Conservation (phyloP, 1,140 invertebrate species). For the Pygmarrhopalites habei region DNA sequence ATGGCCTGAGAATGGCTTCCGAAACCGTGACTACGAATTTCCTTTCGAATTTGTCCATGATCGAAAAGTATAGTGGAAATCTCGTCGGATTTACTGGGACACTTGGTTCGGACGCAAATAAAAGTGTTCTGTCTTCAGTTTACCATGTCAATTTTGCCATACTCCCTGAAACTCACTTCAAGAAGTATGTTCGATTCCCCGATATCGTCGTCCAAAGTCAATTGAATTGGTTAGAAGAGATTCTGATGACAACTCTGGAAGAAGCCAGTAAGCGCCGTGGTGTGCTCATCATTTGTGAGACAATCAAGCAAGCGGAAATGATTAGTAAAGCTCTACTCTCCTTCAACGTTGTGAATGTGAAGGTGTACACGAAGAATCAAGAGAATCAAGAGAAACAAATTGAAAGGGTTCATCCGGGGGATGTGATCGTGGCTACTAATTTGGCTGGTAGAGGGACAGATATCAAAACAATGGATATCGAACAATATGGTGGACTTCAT, state of each 20-base stretch:
- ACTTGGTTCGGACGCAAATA: background rate
- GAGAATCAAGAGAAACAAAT: slow-evolving; percentile 13
- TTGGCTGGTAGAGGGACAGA: slow-evolving; percentile 46
- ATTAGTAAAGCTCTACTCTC: background rate
- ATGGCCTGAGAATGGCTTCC: slow-evolving; percentile 4
- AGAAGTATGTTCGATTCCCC: background rate
- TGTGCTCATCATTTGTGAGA: slow-evolving; percentile 18
- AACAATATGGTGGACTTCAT: slow-evolving; percentile 43
- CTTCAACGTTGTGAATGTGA: background rate
- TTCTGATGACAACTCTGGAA: background rate
- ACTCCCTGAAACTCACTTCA: slow-evolving; percentile 4
- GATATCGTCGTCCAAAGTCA: background rate
- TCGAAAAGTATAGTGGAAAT: slow-evolving; percentile 15
- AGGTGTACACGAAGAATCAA: slow-evolving; percentile 13
- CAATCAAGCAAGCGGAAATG: slow-evolving; percentile 5
- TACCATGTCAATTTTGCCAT: slow-evolving; percentile 1
- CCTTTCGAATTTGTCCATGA: slow-evolving; percentile 13
- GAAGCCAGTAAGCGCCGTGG: slow-evolving; percentile 2
- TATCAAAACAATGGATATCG: slow-evolving; percentile 41
- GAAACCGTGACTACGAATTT: slow-evolving; percentile 19
- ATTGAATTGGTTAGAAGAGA: background rate
- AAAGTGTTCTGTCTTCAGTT: background rate
- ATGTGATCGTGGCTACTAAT: slow-evolving; percentile 45
- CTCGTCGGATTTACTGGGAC: slow-evolving; percentile 20
- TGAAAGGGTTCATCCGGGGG: slow-evolving; percentile 5